Evolutionary conservation across 1,140 invertebrate species (phyloP).

Genomic region (Leptinotarsa undecemlineata): DNA sequence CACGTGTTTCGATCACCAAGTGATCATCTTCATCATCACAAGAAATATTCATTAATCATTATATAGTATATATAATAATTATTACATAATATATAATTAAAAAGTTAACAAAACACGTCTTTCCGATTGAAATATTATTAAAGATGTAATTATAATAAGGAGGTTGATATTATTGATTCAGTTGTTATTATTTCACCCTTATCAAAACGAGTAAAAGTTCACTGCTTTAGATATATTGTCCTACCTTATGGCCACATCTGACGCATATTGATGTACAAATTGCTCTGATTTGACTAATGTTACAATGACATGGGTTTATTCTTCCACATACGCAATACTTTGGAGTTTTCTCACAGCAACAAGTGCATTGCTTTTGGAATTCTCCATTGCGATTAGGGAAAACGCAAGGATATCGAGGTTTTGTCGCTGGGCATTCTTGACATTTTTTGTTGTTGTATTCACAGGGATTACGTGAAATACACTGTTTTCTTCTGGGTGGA

Average conservation of each 20-base stretch:
- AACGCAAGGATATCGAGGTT: conserved; percentile 15
- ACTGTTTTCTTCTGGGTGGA: not conserved
- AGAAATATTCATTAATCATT: too few species aligned
- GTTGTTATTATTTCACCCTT: too few species aligned
- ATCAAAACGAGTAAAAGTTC: too few species aligned
- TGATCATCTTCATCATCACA: too few species aligned
- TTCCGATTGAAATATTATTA: too few species aligned
- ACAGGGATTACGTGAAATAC: not conserved
- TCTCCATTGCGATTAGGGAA: conserved; percentile 17
- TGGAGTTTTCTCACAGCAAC: conserved; percentile 5
- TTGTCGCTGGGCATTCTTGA: conserved; percentile 26
- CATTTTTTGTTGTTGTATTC: conserved; percentile 27
- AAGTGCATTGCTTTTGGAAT: not conserved
- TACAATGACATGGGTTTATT: conserved; percentile 43
- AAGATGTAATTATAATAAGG: too few species aligned
- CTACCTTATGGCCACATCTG: conserved; percentile 37
- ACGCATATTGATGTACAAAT: conserved; percentile 34
- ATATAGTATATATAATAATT: too few species aligned
- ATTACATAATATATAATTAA: too few species aligned
- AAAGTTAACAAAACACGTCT: too few species aligned
- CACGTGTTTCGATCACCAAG: too few species aligned
- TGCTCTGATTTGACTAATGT: conserved; percentile 35
- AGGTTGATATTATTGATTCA: too few species aligned
- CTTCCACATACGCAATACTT: conserved; percentile 44
- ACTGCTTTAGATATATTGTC: not conserved